Base-by-base conservation (phyloP, 1,140 invertebrate genomes). In the Caenorhabditis latens region DNA sequence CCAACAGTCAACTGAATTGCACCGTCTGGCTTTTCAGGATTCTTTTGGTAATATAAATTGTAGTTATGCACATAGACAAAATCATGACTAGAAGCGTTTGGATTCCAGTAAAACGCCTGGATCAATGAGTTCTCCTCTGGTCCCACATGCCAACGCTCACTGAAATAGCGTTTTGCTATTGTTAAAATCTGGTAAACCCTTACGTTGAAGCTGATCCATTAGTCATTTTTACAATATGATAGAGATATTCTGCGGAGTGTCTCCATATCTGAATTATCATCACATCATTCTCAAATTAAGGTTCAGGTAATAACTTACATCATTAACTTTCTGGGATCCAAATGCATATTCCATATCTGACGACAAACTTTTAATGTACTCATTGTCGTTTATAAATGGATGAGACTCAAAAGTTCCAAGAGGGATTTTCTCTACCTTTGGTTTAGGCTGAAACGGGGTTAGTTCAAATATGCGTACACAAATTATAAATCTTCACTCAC, bases 41-140 rank as follows among this genome's bases (percentile, higher is more conserved):
- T 82, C 19, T 87, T 55, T 87, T 91, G 91, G 79, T 91, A 92
- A 84, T 90, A 92, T 40, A 92, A 48, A 43, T 92, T 90, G 83
- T 90, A 90, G 9, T 92, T 86, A 53, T 92, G 87, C 13, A 92
- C 90, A 86, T 91, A 92, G 6, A 85, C 91, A 90, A 91, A 65
- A 32, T 75, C 58, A 71, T 58, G 24, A 21, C 53, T 61, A 21
- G 58, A 21, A 7, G 40, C 32, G 32, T 55, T 71, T n/a, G 46
- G 85, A 61, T 84, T 58, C 83, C 55, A 84, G 55, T 84, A 65
- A 42, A 84, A 84, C 1, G 83, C 55, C n/a, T 84, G 55, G 13
- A 65, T 61, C 24, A 84, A 16, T 2, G 55, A 32, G 55, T 84
- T 63, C 19, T 58, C 55, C 14, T 61, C 83, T 19, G 58, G 83